These are phyloP conservation scores for Drosophila auraria DNA, from an alignment of 1,140 invertebrate genomes.

Conservation along the genomic window DNA sequence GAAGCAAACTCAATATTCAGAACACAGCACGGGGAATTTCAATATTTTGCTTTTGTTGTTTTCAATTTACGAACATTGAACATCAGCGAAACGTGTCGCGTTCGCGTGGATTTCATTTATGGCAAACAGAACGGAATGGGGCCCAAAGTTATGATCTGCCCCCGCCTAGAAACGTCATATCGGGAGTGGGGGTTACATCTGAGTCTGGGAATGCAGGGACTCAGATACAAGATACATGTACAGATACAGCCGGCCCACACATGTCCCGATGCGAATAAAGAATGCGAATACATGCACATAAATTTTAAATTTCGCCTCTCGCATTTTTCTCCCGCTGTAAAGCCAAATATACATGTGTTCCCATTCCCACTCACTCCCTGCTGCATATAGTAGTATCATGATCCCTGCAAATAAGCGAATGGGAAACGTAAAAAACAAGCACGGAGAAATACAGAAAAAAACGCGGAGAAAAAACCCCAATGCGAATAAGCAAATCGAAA, in stretches of 20 bases:
- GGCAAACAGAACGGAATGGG: slow-evolving; percentile 55
- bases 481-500: slow-evolving; percentile 73
- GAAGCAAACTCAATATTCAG: slow-evolving; percentile 69
- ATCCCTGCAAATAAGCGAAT: slow-evolving; percentile 60
- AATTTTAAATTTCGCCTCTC: slow-evolving; percentile 68
- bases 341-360: slow-evolving; percentile 52
- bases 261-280: slow-evolving; percentile 48
- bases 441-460: slow-evolving; percentile 24
- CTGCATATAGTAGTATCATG: slow-evolving; percentile 43
- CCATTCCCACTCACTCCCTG: slow-evolving; percentile 36
- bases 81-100: slow-evolving; percentile 59
- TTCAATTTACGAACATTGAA: slow-evolving; percentile 71
- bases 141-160: slow-evolving; percentile 54
- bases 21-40: slow-evolving; percentile 61
- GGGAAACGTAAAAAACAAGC: slow-evolving; percentile 53
- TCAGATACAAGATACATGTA: slow-evolving; percentile 24
- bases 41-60: slow-evolving; percentile 71
- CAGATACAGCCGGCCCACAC: slow-evolving; percentile 35
- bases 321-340: slow-evolving; percentile 22
- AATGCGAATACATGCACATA: slow-evolving; percentile 58
- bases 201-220: slow-evolving; percentile 35
- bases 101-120: slow-evolving; percentile 69
- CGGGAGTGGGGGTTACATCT: slow-evolving; percentile 5
- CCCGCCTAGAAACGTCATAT: slow-evolving; percentile 39
- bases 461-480: slow-evolving; percentile 37